phyloP scores from a whole-genome alignment of 2,888 invertebrate genomes.

The Euclidia mi region DNA sequence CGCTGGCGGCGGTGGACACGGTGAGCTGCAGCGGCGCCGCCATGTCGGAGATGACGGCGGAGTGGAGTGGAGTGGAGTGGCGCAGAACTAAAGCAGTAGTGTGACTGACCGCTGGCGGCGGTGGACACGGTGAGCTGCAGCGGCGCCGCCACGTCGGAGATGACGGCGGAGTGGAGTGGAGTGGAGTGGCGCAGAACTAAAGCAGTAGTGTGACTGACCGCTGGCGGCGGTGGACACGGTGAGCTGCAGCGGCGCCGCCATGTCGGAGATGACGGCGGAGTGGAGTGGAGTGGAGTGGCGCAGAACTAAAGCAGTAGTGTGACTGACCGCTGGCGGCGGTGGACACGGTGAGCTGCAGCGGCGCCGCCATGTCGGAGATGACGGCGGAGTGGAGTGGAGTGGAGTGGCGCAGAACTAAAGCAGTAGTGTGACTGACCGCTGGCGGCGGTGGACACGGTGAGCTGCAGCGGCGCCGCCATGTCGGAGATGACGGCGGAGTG shows the following conservation, averaged over 20 bases:
- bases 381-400: slow-evolving; percentile 63
- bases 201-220: slow-evolving; percentile 68
- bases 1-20: no score
- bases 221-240: slow-evolving; percentile 79
- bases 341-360: slow-evolving; percentile 80
- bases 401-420: no score
- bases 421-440: slow-evolving; percentile 69
- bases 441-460: slow-evolving; percentile 80
- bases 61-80: neutral
- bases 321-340: slow-evolving; percentile 88
- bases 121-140: slow-evolving; percentile 5
- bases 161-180: no score
- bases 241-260: slow-evolving; percentile 91
- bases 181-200: no score
- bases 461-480: slow-evolving; percentile 91
- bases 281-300: no score
- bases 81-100: neutral
- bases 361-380: slow-evolving; percentile 92
- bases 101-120: no score
- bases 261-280: slow-evolving; percentile 88
- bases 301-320: no score
- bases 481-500: slow-evolving; percentile 91
- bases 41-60: slow-evolving; percentile 8
- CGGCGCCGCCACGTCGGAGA: slow-evolving; percentile 20
- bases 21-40: slow-evolving; percentile 19